Conservation (phyloP, 2,797 vertebrate genomes). For the Parauchenoglanis punctatus region DNA sequence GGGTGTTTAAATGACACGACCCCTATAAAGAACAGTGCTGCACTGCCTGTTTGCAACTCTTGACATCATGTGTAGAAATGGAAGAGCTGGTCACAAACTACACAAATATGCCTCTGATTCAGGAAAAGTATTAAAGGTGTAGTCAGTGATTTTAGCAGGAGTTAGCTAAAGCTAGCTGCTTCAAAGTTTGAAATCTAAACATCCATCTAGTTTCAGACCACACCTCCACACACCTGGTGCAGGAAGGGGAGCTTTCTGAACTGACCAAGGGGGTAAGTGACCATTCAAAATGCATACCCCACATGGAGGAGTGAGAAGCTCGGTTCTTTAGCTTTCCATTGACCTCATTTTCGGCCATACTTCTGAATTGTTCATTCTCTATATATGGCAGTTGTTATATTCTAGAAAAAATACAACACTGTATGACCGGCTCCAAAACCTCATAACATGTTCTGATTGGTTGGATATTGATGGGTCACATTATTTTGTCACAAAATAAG, state of each 20-base stretch:
- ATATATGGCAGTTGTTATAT: too few relatives aligned
- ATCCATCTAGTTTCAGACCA: background rate
- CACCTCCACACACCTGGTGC: background rate
- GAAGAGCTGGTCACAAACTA: background rate
- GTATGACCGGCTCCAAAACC: too few relatives aligned
- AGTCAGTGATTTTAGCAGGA: background rate
- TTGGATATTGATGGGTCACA: background rate
- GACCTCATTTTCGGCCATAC: too few relatives aligned
- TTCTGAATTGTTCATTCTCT: too few relatives aligned
- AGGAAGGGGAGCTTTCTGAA: background rate
- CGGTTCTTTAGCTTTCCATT: too few relatives aligned
- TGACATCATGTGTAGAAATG: conserved; percentile 3
- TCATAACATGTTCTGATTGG: background rate
- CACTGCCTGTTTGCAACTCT: background rate
- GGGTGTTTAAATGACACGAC: background rate
- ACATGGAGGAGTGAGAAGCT: too few relatives aligned
- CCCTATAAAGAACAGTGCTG: background rate
- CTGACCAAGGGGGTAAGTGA: too few relatives aligned
- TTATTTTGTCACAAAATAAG: background rate
- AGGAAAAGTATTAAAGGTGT: background rate
- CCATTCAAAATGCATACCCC: too few relatives aligned
- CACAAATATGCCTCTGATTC: background rate
- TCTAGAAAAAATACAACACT: too few relatives aligned
- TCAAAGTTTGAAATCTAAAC: background rate
- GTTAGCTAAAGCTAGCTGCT: background rate